Base-by-base conservation (phyloP, 2,888 invertebrate genomes). In the Lepidocyrtinus sp. region DNA sequence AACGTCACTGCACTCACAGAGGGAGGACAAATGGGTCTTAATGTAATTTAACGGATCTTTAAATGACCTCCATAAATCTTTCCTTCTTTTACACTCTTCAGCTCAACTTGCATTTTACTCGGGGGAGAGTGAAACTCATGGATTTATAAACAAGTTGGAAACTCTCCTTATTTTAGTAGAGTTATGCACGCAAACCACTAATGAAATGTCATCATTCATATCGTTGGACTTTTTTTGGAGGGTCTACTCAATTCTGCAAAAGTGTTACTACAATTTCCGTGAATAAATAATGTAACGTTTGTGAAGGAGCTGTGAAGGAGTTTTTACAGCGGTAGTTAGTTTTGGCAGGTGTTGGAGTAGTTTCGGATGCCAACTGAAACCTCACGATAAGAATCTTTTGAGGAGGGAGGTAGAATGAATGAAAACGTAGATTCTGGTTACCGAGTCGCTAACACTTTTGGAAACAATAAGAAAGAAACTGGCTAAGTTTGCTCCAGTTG, bases 21-120 rank as follows among this genome's bases (percentile, higher is more conserved):
- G 50, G 17, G 17, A 50, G 50, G 74, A 74, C 74, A 74, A 74
- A 74, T 74, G 74, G 74, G 24, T 67, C 59, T 74, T 74, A 74
- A 74, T 74, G 67, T 74, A 74, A 74, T 74, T 74, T 74, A 74
- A 74, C 74, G 74, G 65, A 74, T 74, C 74, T 65, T 65, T 74
- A 74, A 74, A 74, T 74, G 74, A 74, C 65, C 65, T 61, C 59
- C 67, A 74, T 74, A 74, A 74, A 74, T 74, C 74, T 74, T 24
- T 1, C 1, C 21, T 45, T 67, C 19, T 67, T 22, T 15, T 50
- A 5, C 15, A 50, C 12, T 67, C 17, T 45, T 36, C 26, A 45
- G 46, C 45, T 67, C n/a, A 5, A 17, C 46, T 24, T 22, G 36
- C 55, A 69, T 26, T 24, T 68, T 46, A 25, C 68, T 46, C 26